phyloP scores from a whole-genome alignment of 2,113 vertebrate genomes.

The Barbus barbus region DNA sequence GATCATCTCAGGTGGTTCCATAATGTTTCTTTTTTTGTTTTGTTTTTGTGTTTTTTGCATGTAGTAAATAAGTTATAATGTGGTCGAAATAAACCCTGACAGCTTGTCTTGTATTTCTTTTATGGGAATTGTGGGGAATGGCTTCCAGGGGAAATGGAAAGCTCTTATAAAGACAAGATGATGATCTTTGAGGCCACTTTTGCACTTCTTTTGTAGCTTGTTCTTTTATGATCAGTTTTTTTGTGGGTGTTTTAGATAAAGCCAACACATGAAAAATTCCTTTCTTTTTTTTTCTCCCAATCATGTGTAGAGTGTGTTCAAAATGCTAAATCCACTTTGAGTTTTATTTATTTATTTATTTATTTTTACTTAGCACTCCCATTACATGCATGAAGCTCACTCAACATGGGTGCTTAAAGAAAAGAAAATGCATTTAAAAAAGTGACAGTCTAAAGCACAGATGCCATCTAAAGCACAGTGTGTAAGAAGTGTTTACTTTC shows the following conservation, averaged over 20 bases:
- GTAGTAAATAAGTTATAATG: background rate
- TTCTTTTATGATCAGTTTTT: slow-evolving; percentile 2
- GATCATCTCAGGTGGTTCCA: background rate
- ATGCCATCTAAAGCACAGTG: no score
- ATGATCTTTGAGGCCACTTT: background rate
- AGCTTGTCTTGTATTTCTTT: background rate
- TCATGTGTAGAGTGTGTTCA: no score
- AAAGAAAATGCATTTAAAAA: no score
- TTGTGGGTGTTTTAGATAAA: background rate
- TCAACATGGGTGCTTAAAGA: no score
- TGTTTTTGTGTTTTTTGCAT: background rate
- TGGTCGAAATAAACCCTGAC: background rate
- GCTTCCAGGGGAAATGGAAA: background rate
- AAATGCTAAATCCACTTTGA: no score
- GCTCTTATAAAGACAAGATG: background rate
- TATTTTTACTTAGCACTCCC: no score
- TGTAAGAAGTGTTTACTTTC: no score
- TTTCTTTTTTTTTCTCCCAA: no score
- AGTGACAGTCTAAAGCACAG: no score
- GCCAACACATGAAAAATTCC: no score
- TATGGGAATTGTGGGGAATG: background rate
- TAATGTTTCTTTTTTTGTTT: background rate
- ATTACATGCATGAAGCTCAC: no score
- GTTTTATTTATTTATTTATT: no score
- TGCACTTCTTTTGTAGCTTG: background rate